phyloP scores from a whole-genome alignment of 2,113 vertebrate species.

The Chionomys nivalis region DNA sequence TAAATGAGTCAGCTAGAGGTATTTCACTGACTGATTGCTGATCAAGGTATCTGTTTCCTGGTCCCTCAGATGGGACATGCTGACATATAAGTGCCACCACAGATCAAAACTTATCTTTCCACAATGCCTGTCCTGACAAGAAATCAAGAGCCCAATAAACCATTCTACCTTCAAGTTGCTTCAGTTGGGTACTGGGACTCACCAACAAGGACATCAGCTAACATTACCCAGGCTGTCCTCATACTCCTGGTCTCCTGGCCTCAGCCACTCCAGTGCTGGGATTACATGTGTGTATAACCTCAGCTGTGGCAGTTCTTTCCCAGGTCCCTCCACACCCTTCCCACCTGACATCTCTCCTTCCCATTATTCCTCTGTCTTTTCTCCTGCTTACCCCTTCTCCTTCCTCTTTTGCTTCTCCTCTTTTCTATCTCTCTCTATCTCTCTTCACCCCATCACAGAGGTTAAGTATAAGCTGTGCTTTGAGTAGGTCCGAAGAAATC shows the following conservation, averaged over 20 bases:
- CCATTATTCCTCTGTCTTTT: neutral
- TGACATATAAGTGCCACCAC: too few relatives aligned
- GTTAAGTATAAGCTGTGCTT: neutral
- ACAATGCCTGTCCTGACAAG: neutral
- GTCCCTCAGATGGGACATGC: neutral
- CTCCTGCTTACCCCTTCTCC: neutral
- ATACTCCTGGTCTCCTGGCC: neutral
- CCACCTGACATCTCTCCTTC: neutral
- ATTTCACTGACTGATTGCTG: neutral
- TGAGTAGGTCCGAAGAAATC: neutral
- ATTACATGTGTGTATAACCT: neutral
- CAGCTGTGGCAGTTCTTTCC: neutral
- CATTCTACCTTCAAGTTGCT: neutral
- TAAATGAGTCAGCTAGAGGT: neutral
- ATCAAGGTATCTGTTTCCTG: neutral
- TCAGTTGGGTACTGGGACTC: neutral
- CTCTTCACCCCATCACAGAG: neutral
- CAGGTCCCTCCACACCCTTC: fast-evolving
- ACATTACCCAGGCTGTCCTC: neutral
- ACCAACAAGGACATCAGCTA: neutral
- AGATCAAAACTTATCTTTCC: neutral
- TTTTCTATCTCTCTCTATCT: neutral
- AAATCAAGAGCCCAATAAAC: neutral
- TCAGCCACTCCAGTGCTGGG: neutral
- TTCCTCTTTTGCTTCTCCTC: neutral